Evolutionary conservation across 2,888 invertebrate genomes (phyloP).

Genomic region (Nysson spinosus): DNA sequence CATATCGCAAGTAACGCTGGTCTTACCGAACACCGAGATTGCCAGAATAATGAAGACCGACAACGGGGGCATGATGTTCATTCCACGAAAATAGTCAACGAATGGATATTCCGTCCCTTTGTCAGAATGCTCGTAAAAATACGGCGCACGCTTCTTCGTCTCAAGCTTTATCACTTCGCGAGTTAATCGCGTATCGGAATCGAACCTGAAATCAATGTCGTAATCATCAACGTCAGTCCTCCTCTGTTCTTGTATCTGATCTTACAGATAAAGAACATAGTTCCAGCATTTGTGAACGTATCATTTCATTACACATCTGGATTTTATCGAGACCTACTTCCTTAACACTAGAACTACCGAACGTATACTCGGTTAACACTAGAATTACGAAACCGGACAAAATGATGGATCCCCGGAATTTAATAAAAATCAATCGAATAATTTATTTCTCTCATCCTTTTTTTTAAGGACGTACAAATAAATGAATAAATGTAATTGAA

Average conservation of each 20-base stretch:
- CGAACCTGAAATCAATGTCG: conserved; percentile 33
- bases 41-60: conserved; percentile 16
- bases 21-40: conserved; percentile 39
- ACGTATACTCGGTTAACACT: too few relatives aligned
- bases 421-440: too few relatives aligned
- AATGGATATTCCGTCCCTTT: background rate
- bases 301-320: background rate
- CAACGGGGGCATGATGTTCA: conserved; percentile 23
- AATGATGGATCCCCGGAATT: too few relatives aligned
- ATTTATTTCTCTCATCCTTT: too few relatives aligned
- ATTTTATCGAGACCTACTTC: too few relatives aligned
- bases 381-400: too few relatives aligned
- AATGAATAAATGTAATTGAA: too few relatives aligned
- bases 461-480: too few relatives aligned
- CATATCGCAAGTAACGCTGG: background rate
- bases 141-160: background rate
- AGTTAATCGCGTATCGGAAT: conserved; percentile 13
- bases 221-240: conserved; percentile 24
- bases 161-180: conserved; percentile 7
- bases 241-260: conserved; percentile 10
- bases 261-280: conserved; percentile 29
- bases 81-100: background rate
- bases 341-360: too few relatives aligned
- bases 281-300: background rate
- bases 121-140: background rate